Percentiles rank a stretch among this genome's conserved stretches.
Evolutionary conservation across 2,888 invertebrate species (phyloP).

Genomic region (Slavum lentiscoides): DNA sequence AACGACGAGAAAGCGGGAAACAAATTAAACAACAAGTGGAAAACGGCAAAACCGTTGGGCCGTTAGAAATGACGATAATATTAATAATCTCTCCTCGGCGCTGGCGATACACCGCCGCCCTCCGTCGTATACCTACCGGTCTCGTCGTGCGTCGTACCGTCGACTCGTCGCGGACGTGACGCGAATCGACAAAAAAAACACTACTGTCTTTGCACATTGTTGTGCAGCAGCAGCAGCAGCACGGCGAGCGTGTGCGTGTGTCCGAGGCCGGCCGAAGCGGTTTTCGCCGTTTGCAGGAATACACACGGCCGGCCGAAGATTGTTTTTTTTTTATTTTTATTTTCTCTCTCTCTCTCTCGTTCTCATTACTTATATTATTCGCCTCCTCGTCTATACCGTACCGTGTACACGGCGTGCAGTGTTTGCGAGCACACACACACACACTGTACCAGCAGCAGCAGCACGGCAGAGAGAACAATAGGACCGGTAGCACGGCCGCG

Average conservation of each 20-base stretch:
- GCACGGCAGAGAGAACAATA: constrained; percentile 23
- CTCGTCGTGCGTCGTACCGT: background rate
- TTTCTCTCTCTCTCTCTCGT: background rate
- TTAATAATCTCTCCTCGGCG: too few species aligned
- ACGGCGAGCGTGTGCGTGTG: background rate
- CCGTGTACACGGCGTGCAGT: too few species aligned
- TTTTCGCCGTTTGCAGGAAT: constrained; percentile 35
- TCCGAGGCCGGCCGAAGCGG: constrained; percentile 2
- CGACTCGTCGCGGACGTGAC: background rate
- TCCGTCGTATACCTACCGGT: too few species aligned
- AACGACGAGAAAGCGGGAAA: too few species aligned
- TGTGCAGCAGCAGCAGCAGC: background rate
- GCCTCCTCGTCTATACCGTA: background rate
- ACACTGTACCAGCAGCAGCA: too few species aligned
- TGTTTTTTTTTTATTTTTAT: background rate
- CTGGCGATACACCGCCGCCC: too few species aligned
- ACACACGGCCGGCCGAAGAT: constrained; percentile 5
- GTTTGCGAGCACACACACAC: too few species aligned
- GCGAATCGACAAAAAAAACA: constrained; percentile 19
- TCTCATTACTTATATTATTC: constrained; percentile 23
- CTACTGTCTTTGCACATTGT: background rate
- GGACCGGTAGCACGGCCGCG: constrained; percentile 52
- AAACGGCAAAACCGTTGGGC: too few species aligned
- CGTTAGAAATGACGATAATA: too few species aligned
- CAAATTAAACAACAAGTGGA: too few species aligned